These are phyloP conservation scores for Agrilus planipennis DNA, from an alignment of 1,140 invertebrate genomes.

Conservation along the genomic window DNA sequence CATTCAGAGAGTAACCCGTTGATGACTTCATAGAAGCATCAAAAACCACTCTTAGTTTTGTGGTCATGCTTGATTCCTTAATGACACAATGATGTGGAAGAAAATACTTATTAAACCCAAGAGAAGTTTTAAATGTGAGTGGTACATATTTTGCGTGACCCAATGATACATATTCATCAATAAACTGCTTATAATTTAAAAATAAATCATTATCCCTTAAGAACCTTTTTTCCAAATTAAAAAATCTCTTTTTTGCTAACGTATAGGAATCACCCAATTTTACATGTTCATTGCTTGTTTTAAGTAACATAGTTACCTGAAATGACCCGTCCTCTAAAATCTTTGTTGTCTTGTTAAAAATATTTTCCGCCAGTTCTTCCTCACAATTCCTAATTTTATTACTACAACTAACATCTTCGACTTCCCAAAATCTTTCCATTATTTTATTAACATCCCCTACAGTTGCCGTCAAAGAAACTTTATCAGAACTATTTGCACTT, in stretches of 20 bases:
- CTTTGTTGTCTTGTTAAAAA: not conserved
- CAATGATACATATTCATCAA: constrained; percentile 1
- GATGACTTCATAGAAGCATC: no score
- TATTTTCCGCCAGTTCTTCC: not conserved
- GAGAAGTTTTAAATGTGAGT: no score
- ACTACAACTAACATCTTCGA: constrained; percentile 1
- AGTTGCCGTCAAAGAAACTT: no score
- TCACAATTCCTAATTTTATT: not conserved
- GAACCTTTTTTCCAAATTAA: constrained; percentile 7
- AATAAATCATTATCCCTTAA: not conserved
- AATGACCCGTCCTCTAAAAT: not conserved
- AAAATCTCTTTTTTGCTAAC: not conserved
- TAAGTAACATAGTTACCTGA: not conserved
- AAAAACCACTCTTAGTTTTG: no score
- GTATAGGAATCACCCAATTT: not conserved
- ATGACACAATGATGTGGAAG: no score
- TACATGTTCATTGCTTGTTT: not conserved
- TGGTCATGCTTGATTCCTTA: no score
- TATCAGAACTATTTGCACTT: not conserved
- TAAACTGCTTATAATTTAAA: constrained; percentile 1
- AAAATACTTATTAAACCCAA: no score
- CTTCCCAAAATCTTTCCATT: constrained; percentile 6
- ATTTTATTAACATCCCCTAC: no score
- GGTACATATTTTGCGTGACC: constrained; percentile 3
- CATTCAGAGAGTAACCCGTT: no score